phyloP scores from a whole-genome alignment of 2,888 invertebrate species.

The Cyclophora punctaria region DNA sequence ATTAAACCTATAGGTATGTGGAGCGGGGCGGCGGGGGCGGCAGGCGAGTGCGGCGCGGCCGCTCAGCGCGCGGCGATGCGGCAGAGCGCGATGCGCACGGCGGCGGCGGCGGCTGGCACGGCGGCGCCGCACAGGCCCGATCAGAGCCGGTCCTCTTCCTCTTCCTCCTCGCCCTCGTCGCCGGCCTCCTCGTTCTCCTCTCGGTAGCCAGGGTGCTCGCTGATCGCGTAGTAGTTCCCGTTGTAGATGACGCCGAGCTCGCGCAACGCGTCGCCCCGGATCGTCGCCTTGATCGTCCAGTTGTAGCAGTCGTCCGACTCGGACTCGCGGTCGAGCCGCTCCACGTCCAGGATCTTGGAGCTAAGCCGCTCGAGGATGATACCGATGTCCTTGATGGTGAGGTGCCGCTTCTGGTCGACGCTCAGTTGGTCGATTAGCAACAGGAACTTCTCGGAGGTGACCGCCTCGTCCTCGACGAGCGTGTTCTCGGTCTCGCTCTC shows the following conservation, averaged over 20 bases:
- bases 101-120: slow-evolving; percentile 60
- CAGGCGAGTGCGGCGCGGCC: slow-evolving; percentile 23
- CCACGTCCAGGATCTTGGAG: slow-evolving; percentile 95
- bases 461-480: slow-evolving; percentile 91
- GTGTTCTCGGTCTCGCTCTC: slow-evolving; percentile 96
- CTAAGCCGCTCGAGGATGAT: slow-evolving; percentile 93
- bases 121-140: slow-evolving; percentile 72
- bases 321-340: slow-evolving; percentile 91
- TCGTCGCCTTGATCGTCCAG: slow-evolving; percentile 97
- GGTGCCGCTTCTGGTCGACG: slow-evolving; percentile 92
- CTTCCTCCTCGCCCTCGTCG: slow-evolving; percentile 89
- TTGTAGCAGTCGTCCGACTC: slow-evolving; percentile 96
- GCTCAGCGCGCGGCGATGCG: slow-evolving; percentile 54
- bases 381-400: slow-evolving; percentile 96
- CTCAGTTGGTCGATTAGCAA: slow-evolving; percentile 94
- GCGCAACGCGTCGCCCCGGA: slow-evolving; percentile 91
- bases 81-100: slow-evolving; percentile 60
- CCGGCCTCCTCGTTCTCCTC: slow-evolving; percentile 91
- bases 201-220: slow-evolving; percentile 95
- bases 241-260: slow-evolving; percentile 96
- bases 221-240: slow-evolving; percentile 95
- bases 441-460: slow-evolving; percentile 93
- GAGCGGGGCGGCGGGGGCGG: slow-evolving; percentile 9
- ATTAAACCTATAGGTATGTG: not conserved
- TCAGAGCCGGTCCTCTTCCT: slow-evolving; percentile 82